A percentile compares a stretch with the other conserved stretches of the same genome.
phyloP scores from a whole-genome alignment of 92 coral and sea anemone genomes.

The Heteractis magnifica region DNA sequence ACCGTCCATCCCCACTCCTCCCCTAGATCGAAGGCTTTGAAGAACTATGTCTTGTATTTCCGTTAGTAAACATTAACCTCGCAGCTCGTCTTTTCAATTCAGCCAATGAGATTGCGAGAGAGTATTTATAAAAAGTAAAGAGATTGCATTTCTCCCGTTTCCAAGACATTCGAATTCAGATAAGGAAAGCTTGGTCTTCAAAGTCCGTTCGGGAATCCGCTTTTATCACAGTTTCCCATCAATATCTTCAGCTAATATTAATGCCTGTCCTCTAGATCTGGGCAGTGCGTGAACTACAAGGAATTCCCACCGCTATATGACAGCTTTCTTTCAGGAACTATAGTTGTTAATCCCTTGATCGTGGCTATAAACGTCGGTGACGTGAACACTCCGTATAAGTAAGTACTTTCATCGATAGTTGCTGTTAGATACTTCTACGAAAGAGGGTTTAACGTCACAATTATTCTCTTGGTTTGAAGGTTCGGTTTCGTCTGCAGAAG shows the following conservation, averaged over 20 bases:
- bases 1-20: background rate
- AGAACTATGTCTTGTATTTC: constrained; percentile 22
- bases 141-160: background rate
- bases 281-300: background rate
- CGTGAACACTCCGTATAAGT: background rate
- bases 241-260: constrained; percentile 6
- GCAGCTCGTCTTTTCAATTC: background rate
- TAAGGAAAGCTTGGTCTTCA: constrained; percentile 23
- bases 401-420: background rate
- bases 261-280: constrained; percentile 11
- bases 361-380: background rate
- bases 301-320: background rate
- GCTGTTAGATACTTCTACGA: background rate
- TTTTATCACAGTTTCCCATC: background rate
- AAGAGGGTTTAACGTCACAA: constrained; percentile 12
- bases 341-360: background rate
- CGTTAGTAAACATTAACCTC: constrained; percentile 18
- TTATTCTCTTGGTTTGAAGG: background rate
- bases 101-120: constrained; percentile 12
- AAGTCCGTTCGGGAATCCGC: constrained; percentile 8
- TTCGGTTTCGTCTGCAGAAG: constrained; percentile 15
- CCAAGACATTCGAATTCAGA: constrained; percentile 3
- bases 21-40: background rate
- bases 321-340: background rate
- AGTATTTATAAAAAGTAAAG: constrained; percentile 14